Base-by-base conservation (phyloP, 2,888 invertebrate species). In the Standfussiana lucernea region DNA sequence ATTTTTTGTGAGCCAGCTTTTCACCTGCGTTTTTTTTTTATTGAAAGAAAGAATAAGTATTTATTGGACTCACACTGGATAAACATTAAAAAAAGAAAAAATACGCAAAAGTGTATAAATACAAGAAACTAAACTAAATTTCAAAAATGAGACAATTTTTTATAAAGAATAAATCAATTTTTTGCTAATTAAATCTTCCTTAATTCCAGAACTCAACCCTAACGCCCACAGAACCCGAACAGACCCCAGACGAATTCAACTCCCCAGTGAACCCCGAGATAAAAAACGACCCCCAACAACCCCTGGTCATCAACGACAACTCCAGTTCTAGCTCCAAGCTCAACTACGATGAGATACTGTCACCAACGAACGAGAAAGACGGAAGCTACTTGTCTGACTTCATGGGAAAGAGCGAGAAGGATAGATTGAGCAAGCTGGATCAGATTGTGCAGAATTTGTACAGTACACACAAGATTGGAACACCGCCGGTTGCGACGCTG, bases 381-480 rank as follows among this genome's bases (percentile, higher is more conserved):
- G 84, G 84, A 64, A 87, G 84, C 40, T 84, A 84, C 40, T 77
- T 72, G 11, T 87, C 86, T 21, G 92, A 93, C 65, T 91, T 90
- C 45, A 84, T 91, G 45, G 85, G 78, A 15, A 92, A 90, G 75
- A 93, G 83, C 73, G 95, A 95, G 77, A 95, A 93, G 80, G 96
- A 96, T 64, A 93, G 95, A 91, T 88, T 96, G 42, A 96, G 96
- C 82, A 96, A 96, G 86, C 80, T 96, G 72, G 96, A 96, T 65
- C 96, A 96, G 85, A 96, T 96, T 11, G 96, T 96, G 1, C 95
- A 96, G 90, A 96, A 96, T 82, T 83, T 96, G 82, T 96, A 96
- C 61, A 96, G 95, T 74, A 95, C 95, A 18, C 96, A 96, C 81
- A 95, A 95, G 86, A 94, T 96, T 85, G 94, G 95, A 0, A 95